Evolutionary conservation across 2,113 vertebrate genomes (phyloP).

Genomic region (Petaurus breviceps): DNA sequence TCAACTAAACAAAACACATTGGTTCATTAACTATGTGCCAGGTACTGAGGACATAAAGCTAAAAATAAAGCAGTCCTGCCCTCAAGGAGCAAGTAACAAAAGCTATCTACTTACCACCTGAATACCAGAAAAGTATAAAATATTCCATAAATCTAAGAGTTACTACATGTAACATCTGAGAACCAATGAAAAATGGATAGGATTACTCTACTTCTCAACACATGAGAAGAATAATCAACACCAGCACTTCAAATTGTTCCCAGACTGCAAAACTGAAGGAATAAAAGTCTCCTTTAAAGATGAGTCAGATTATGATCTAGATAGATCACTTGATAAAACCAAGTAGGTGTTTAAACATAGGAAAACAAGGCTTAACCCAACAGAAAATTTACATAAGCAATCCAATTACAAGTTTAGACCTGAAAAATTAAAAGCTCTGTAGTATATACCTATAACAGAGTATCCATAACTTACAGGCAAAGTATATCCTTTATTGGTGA

Average conservation of each 20-base stretch:
- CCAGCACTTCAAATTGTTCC: neutral
- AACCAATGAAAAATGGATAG: neutral
- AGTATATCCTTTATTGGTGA: constrained; percentile 1
- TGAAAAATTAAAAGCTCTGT: constrained; percentile 40
- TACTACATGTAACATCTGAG: constrained; percentile 7
- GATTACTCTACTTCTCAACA: constrained; percentile 26
- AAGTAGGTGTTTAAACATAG: constrained; percentile 25
- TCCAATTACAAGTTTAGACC: constrained; percentile 53
- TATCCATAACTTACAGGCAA: constrained; percentile 45
- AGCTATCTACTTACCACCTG: neutral
- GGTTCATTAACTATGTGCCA: neutral
- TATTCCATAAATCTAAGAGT: constrained; percentile 31
- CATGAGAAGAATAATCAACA: constrained; percentile 25
- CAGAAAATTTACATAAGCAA: constrained; percentile 30
- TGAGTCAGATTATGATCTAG: constrained; percentile 31
- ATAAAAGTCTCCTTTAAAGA: constrained; percentile 4
- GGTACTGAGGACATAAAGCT: neutral
- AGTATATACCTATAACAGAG: constrained; percentile 29
- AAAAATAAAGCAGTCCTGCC: neutral
- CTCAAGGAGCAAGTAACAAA: neutral
- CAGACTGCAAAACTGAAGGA: constrained; percentile 6
- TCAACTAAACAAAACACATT: too few species aligned
- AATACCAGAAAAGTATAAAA: neutral
- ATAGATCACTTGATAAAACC: constrained; percentile 13
- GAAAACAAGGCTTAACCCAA: neutral